phyloP scores from a whole-genome alignment of 2,797 vertebrate genomes.

The Acanthurus leucopareius region DNA sequence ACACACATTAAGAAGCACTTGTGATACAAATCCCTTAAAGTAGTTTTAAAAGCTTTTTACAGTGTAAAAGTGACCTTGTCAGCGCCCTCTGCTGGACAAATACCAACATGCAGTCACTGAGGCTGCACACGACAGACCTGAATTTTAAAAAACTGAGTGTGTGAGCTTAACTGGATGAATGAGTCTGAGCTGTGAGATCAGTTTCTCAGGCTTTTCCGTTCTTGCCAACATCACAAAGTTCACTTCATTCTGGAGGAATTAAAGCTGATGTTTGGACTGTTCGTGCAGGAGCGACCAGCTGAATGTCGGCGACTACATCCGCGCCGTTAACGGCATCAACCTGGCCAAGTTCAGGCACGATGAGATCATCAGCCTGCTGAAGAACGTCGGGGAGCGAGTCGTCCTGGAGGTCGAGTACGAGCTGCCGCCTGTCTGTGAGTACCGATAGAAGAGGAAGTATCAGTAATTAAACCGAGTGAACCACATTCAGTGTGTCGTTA shows the following conservation, averaged over 20 bases:
- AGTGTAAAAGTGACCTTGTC: too few species aligned
- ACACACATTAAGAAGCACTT: too few species aligned
- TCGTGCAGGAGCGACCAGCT: constrained; percentile 94
- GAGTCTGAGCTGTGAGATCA: too few species aligned
- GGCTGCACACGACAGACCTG: too few species aligned
- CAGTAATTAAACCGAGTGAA: too few species aligned
- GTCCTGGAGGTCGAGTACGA: constrained; percentile 97
- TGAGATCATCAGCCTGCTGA: constrained; percentile 97
- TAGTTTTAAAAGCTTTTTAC: too few species aligned
- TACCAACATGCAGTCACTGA: too few species aligned
- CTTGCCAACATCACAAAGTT: too few species aligned
- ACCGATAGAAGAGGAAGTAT: not conserved
- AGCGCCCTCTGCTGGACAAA: too few species aligned
- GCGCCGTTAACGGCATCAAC: constrained; percentile 97
- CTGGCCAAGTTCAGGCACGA: constrained; percentile 97
- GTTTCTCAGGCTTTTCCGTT: too few species aligned
- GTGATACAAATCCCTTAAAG: too few species aligned
- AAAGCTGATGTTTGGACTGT: not conserved
- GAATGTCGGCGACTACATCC: constrained; percentile 97
- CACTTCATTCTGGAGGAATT: not conserved
- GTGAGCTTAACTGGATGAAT: too few species aligned
- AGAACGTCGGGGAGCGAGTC: constrained; percentile 96
- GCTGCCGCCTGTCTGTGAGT: constrained; percentile 95
- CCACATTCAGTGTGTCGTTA: not conserved
- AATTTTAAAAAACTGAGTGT: not conserved